These are phyloP conservation scores for Acanthurus leucopareius DNA, from an alignment of 2,797 vertebrate species.

Conservation along the genomic window DNA sequence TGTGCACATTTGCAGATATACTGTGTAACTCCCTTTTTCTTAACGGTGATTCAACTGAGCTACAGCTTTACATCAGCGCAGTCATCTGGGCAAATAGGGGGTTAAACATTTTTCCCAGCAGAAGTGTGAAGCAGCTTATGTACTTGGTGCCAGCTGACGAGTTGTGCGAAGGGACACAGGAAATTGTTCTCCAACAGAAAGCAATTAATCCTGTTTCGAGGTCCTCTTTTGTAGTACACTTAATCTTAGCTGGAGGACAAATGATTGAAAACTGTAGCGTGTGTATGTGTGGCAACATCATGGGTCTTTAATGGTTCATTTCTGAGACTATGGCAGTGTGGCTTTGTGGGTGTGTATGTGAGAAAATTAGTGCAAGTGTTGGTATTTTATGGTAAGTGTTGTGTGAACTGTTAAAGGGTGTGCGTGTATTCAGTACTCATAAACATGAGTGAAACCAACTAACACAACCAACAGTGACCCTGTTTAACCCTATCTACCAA, in stretches of 20 bases:
- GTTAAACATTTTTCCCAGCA: constrained; percentile 40
- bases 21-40: not conserved
- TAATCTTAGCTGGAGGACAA: constrained; percentile 69
- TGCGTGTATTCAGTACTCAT: not conserved
- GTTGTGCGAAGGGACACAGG: constrained; percentile 56
- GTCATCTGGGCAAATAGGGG: constrained; percentile 2
- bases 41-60: not conserved
- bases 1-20: not conserved
- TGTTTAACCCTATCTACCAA: not conserved
- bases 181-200: constrained; percentile 73
- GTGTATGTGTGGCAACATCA: constrained; percentile 28
- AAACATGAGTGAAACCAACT: not conserved
- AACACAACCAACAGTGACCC: not conserved
- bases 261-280: constrained; percentile 61
- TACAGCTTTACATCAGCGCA: not conserved
- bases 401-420: not conserved
- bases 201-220: constrained; percentile 70
- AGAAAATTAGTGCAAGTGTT: not conserved
- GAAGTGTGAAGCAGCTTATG: constrained; percentile 47
- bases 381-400: not conserved
- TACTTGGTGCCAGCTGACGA: constrained; percentile 40
- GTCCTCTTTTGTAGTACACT: constrained; percentile 63
- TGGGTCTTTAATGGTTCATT: constrained; percentile 24
- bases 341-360: not conserved
- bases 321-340: not conserved